Conservation (phyloP, 2,113 vertebrate genomes). For the Sarotherodon lohbergeri region DNA sequence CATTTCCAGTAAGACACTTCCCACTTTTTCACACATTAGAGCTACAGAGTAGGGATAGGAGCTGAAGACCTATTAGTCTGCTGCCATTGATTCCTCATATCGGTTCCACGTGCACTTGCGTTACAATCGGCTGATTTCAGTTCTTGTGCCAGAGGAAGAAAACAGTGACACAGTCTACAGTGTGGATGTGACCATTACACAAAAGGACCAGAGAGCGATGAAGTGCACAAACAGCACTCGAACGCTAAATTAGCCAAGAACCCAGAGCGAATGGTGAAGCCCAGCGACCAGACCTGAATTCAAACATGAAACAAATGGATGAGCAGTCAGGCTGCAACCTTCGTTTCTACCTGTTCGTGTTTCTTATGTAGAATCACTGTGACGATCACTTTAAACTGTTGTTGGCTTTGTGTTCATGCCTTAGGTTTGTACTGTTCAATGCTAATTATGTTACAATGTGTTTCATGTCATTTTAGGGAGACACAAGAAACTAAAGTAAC, state of each 20-base stretch:
- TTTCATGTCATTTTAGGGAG: not conserved
- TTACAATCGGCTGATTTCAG: not conserved
- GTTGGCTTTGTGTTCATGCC: not conserved
- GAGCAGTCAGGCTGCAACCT: not conserved
- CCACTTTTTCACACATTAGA: not conserved
- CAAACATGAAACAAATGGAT: not conserved
- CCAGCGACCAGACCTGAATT: not conserved
- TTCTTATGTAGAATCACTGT: not conserved
- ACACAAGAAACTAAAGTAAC: too few species aligned
- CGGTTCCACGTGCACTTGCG: not conserved
- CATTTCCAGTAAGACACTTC: not conserved
- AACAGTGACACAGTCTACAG: not conserved
- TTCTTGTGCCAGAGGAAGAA: not conserved
- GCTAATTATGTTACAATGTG: not conserved
- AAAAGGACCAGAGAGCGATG: not conserved
- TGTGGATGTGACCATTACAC: not conserved
- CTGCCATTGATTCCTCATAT: not conserved
- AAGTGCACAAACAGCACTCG: not conserved
- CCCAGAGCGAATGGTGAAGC: accelerated
- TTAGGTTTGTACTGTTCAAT: not conserved
- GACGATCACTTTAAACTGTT: not conserved
- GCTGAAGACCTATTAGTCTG: too few species aligned
- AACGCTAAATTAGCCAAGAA: not conserved
- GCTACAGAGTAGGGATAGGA: not conserved
- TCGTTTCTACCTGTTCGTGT: accelerated